phyloP scores from a whole-genome alignment of 2,888 invertebrate genomes.

The Chymomyza procnemis region DNA sequence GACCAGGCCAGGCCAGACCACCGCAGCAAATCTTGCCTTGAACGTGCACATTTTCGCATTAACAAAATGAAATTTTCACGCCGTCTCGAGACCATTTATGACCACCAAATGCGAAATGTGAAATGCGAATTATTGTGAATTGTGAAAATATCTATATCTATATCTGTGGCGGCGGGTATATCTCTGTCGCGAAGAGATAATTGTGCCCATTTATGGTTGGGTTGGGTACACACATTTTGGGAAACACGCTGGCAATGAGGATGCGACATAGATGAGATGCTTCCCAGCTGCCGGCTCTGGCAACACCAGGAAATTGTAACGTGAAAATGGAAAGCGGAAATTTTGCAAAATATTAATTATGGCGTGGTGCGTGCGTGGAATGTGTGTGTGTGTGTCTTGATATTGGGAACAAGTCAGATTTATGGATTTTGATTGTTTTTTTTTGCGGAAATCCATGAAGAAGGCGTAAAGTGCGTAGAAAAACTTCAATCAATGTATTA shows the following conservation, averaged over 20 bases:
- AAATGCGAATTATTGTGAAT: neutral
- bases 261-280: slow-evolving; percentile 41
- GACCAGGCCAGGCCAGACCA: neutral
- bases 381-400: neutral
- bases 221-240: slow-evolving; percentile 41
- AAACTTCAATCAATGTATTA: too few species aligned
- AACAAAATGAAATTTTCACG: neutral
- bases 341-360: slow-evolving; percentile 57
- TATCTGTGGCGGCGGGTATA: too few species aligned
- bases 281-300: slow-evolving; percentile 4
- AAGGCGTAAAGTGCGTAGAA: neutral
- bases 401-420: neutral
- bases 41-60: slow-evolving; percentile 3
- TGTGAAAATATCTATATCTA: neutral
- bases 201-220: slow-evolving; percentile 37
- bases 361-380: neutral
- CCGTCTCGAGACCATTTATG: neutral
- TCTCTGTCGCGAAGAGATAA: neutral
- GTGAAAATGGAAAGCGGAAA: slow-evolving; percentile 51
- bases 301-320: slow-evolving; percentile 63
- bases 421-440: too few species aligned
- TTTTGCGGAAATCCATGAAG: neutral
- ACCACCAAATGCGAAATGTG: neutral
- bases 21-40: neutral
- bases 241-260: slow-evolving; percentile 23